Percentiles rank a stretch among this genome's conserved stretches.
Evolutionary conservation across 2,888 invertebrate species (phyloP).

Genomic region (Suillia variegata): DNA sequence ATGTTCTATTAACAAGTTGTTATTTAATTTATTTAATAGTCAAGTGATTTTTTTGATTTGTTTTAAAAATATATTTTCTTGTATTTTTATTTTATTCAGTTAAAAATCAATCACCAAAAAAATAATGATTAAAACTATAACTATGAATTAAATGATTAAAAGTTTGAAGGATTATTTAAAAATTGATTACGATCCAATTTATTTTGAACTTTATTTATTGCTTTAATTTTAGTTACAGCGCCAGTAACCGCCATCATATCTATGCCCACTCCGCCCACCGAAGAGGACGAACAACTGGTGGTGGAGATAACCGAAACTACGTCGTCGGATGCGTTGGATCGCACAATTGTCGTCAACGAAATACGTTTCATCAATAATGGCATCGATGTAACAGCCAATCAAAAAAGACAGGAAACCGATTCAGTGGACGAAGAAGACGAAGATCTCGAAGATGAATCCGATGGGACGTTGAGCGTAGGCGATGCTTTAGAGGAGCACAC

Average conservation of each 20-base stretch:
- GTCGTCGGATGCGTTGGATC: slow-evolving; percentile 50
- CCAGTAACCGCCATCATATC: slow-evolving; percentile 32
- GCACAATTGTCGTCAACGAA: slow-evolving; percentile 53
- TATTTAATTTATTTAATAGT: too few species aligned
- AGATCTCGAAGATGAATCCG: slow-evolving; percentile 25
- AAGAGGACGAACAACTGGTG: slow-evolving; percentile 56
- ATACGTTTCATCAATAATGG: slow-evolving; percentile 61
- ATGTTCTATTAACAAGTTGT: too few species aligned
- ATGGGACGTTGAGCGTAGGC: slow-evolving; percentile 31
- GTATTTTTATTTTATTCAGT: too few species aligned
- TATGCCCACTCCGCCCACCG: slow-evolving; percentile 45
- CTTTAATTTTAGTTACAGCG: slow-evolving; percentile 9
- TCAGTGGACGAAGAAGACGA: slow-evolving; percentile 34
- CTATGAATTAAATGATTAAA: too few species aligned
- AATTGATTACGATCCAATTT: too few species aligned
- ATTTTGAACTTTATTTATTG: neutral
- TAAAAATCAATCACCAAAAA: too few species aligned
- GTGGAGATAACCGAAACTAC: slow-evolving; percentile 54
- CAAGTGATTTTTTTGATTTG: too few species aligned
- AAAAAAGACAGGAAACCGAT: slow-evolving; percentile 41
- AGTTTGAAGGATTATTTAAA: too few species aligned
- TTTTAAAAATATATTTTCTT: too few species aligned
- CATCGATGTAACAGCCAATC: slow-evolving; percentile 56
- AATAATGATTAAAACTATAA: too few species aligned
- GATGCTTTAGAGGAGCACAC: slow-evolving; percentile 36